Conservation (phyloP, 2,888 invertebrate species). For the Phortica okadai region DNA sequence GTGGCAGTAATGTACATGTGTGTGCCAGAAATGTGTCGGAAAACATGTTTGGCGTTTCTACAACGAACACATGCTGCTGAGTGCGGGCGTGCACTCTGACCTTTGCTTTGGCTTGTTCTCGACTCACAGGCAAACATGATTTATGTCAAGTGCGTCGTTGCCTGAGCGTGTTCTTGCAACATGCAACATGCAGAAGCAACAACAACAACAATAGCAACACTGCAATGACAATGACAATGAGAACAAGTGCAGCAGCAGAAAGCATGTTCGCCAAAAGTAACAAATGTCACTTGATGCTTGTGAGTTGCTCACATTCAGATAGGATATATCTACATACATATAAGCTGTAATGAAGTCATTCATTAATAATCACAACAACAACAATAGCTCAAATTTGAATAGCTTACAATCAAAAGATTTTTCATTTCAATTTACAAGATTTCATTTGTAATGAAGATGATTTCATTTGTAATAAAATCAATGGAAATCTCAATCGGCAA, state of each 20-base stretch:
- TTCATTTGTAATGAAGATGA: too few relatives aligned
- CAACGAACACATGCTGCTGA: conserved; percentile 3
- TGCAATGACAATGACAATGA: conserved; percentile 25
- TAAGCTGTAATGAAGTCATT: too few relatives aligned
- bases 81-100: conserved; percentile 1
- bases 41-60: neutral
- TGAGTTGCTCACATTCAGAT: neutral
- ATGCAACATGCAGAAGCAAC: too few relatives aligned
- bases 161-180: conserved; percentile 10
- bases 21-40: neutral
- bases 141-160: conserved; percentile 47
- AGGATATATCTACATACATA: neutral
- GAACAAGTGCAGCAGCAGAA: conserved; percentile 33
- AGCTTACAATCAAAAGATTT: too few relatives aligned
- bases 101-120: conserved; percentile 25
- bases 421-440: neutral
- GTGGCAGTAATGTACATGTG: neutral
- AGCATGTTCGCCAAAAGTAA: conserved; percentile 43
- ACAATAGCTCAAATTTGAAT: too few relatives aligned
- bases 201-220: too few relatives aligned
- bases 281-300: conserved; percentile 56
- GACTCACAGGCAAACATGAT: conserved; percentile 50
- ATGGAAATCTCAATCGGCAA: neutral
- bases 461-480: neutral
- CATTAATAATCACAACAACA: too few relatives aligned